Evolutionary conservation across 2,888 invertebrate genomes (phyloP), one percentile per base, ranked within the genome.

Genomic region (Nomada lathburiana): DNA sequence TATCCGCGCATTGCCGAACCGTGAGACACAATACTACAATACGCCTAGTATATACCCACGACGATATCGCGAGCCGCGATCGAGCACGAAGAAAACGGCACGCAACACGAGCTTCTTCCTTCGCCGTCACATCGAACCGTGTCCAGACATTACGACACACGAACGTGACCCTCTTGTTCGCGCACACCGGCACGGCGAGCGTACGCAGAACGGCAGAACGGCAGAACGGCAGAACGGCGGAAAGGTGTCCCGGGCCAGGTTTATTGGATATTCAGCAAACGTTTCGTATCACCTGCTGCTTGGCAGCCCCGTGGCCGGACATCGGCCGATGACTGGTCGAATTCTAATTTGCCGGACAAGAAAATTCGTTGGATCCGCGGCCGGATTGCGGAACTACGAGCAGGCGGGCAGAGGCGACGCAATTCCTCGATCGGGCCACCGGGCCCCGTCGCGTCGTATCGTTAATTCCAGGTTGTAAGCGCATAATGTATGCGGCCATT

Each of bases 241-340:
- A 36, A 53, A 67, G 42, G 23, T 29, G 50, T 59, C 57, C 52
- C 13, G n/a, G 60, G 44, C 50, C 75, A 47, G 74, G 85, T 83
- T 86, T 88, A 86, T 88, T 67, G 63, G 52, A 50, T 86, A 88
- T 88, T 85, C 88, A 77, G 42, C 63, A 59, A 53, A 80, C 83
- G 83, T 83, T 78, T 82, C 81, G 89, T 83, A 90, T 90, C 92
- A 92, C 92, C 92, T 92, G 92, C 91, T 89, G 82, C 86, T 76
- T 76, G 82, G 82, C 83, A 84, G 75, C 78, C 84, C 36, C 36
- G 36, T 36, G 36, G 36, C 36, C 36, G 36, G 36, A 36, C 36
- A 36, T 36, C 36, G 79, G 75, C 18, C 86, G 85, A 82, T 76
- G 86, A 88, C 84, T 82, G 84, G 74, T 74, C 83, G 79, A 84